Evolutionary conservation across 1,140 invertebrate species (phyloP).

Genomic region (Theocolax elegans): DNA sequence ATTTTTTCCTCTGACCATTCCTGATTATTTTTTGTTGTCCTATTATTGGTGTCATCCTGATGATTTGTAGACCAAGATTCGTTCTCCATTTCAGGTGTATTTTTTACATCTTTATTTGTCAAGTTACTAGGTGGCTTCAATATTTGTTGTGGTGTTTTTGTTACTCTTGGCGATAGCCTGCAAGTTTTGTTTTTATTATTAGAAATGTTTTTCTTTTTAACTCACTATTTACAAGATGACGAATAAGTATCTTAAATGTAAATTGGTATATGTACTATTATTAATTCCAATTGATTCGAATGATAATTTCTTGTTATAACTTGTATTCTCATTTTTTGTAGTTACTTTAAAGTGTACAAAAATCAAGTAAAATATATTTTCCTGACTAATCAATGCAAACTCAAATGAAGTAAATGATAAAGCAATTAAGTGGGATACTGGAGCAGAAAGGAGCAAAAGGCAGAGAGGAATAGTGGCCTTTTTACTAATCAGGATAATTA

Average conservation of each 20-base stretch:
- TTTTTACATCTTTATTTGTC: conserved; percentile 55
- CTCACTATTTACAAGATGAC: too few relatives aligned
- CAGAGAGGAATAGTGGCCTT: background rate
- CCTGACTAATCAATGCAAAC: too few relatives aligned
- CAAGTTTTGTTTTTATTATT: conserved; percentile 34
- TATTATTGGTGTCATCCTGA: conserved; percentile 52
- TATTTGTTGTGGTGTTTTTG: conserved; percentile 60
- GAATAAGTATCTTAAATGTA: too few relatives aligned
- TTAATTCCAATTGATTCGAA: too few relatives aligned
- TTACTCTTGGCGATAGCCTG: conserved; percentile 67
- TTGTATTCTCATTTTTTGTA: too few relatives aligned
- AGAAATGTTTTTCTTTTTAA: too few relatives aligned
- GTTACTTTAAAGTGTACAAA: too few relatives aligned
- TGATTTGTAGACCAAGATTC: conserved; percentile 57
- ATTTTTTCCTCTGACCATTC: conserved; percentile 60
- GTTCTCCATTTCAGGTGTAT: conserved; percentile 51
- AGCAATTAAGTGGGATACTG: background rate
- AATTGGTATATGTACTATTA: too few relatives aligned
- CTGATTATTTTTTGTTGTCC: conserved; percentile 52
- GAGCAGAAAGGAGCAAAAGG: background rate
- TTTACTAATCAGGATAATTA: conserved; percentile 20
- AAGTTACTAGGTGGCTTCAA: conserved; percentile 54
- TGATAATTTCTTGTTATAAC: too few relatives aligned
- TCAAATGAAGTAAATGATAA: too few relatives aligned
- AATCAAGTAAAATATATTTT: too few relatives aligned